These are phyloP conservation scores for Drosophila prostipennis DNA, from an alignment of 2,888 invertebrate genomes.

Conservation along the genomic window DNA sequence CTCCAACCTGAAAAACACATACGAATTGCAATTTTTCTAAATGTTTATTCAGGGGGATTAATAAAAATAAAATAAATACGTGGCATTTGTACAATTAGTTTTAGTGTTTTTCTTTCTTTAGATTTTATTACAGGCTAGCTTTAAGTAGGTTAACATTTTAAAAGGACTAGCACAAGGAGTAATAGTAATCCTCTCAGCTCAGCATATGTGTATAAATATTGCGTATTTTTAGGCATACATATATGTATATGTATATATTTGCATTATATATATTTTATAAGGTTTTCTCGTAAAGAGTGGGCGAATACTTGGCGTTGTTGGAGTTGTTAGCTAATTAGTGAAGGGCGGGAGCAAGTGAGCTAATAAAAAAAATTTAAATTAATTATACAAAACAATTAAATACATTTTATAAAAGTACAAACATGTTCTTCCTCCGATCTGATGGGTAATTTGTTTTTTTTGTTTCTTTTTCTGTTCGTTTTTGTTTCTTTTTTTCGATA, in stretches of 20 bases:
- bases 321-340: constrained; percentile 50
- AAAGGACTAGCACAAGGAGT: constrained; percentile 73
- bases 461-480: constrained; percentile 17
- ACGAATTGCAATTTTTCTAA: constrained; percentile 27
- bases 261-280: constrained; percentile 21
- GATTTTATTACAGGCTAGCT: constrained; percentile 46
- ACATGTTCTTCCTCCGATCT: constrained; percentile 59
- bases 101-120: constrained; percentile 50
- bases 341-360: constrained; percentile 53
- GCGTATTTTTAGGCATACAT: constrained; percentile 28
- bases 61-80: constrained; percentile 44
- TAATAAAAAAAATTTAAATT: constrained; percentile 62
- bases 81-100: constrained; percentile 69
- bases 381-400: constrained; percentile 71
- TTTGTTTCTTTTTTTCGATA: constrained; percentile 43
- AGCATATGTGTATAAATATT: constrained; percentile 64
- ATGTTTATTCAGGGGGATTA: constrained; percentile 35
- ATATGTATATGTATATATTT: constrained; percentile 40
- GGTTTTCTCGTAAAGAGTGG: constrained; percentile 38
- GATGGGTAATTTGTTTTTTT: constrained; percentile 6
- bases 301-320: constrained; percentile 71
- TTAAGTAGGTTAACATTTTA: constrained; percentile 56
- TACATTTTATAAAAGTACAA: constrained; percentile 74
- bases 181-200: constrained; percentile 63
- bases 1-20: constrained; percentile 3